Conservation (phyloP, 2,797 vertebrate genomes). For the Anguilla marmorata region DNA sequence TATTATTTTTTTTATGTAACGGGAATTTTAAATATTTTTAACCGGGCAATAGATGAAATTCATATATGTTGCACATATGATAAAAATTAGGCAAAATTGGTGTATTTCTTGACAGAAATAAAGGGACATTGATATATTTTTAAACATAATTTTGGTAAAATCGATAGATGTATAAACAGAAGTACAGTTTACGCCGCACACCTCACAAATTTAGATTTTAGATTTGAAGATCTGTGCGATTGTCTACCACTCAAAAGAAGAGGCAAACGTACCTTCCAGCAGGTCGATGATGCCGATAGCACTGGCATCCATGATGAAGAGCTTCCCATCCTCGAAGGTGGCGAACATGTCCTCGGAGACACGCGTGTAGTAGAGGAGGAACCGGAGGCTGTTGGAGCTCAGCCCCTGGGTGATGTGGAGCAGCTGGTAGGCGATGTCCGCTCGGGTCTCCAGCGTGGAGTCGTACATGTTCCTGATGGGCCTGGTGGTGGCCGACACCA, state of each 20-base stretch:
- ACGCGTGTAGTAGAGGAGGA: constrained; percentile 77
- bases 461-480: constrained; percentile 66
- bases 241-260: neutral
- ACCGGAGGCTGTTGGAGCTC: constrained; percentile 77
- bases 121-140: neutral
- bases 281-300: constrained; percentile 78
- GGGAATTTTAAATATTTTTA: neutral
- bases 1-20: neutral
- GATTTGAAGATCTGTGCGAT: neutral
- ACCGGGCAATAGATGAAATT: neutral
- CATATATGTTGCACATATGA: neutral
- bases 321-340: constrained; percentile 72
- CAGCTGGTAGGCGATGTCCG: constrained; percentile 76
- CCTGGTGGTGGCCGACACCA: constrained; percentile 70
- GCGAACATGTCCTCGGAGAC: constrained; percentile 74
- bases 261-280: constrained; percentile 70
- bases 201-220: neutral
- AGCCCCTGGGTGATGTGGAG: constrained; percentile 72
- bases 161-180: neutral
- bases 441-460: constrained; percentile 60
- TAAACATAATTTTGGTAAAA: no score
- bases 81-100: neutral
- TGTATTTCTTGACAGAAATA: neutral
- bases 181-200: neutral
- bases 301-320: constrained; percentile 80